These are phyloP conservation scores for Lottia gigantea DNA, from an alignment of 2,888 invertebrate genomes.

Conservation along the genomic window DNA sequence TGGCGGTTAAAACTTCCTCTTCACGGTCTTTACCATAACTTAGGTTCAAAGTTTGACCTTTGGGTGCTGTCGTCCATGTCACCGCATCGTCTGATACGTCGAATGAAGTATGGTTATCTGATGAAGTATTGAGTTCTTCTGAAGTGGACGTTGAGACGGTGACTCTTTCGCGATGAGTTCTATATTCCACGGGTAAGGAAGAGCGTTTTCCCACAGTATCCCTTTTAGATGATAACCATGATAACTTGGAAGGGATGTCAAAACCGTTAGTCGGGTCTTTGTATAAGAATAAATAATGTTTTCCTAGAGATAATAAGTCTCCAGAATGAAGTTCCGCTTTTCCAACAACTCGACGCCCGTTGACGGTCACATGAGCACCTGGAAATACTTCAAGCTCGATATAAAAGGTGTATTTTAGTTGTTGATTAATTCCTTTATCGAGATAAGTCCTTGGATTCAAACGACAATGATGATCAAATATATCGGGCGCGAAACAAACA, in stretches of 20 bases:
- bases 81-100: constrained; percentile 20
- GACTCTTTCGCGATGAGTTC: background rate
- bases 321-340: constrained; percentile 50
- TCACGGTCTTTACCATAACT: constrained; percentile 51
- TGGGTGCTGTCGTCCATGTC: constrained; percentile 32
- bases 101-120: constrained; percentile 19
- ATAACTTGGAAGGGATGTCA: constrained; percentile 49
- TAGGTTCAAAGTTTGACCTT: constrained; percentile 37
- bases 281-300: constrained; percentile 59
- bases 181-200: constrained; percentile 2
- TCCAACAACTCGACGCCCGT: constrained; percentile 41
- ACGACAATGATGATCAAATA: constrained; percentile 49
- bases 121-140: constrained; percentile 16
- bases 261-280: constrained; percentile 55
- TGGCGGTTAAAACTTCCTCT: constrained; percentile 53
- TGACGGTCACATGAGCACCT: constrained; percentile 46
- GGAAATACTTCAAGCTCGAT: constrained; percentile 44
- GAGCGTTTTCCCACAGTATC: background rate
- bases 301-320: constrained; percentile 57
- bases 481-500: constrained; percentile 50
- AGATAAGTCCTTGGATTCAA: constrained; percentile 24
- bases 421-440: constrained; percentile 5
- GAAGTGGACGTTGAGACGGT: background rate
- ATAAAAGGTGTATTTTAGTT: constrained; percentile 43
- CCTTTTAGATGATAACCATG: constrained; percentile 40